These are phyloP conservation scores for Gryon sp. DNA, from an alignment of 1,140 invertebrate species.

Conservation along the genomic window DNA sequence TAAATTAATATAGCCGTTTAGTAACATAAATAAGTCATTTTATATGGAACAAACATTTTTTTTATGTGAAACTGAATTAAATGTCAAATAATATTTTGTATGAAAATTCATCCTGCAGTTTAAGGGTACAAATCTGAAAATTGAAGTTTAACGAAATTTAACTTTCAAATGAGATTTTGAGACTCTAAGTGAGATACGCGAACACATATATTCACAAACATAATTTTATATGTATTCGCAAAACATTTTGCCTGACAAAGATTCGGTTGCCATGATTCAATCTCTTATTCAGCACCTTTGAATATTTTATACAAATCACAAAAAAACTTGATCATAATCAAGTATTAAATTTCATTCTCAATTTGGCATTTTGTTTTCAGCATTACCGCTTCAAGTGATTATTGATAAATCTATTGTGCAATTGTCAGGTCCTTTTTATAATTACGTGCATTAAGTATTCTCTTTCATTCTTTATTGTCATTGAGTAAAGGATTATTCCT, in stretches of 20 bases:
- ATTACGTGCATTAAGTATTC: no score
- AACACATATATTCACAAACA: not conserved
- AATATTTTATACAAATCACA: conserved; percentile 18
- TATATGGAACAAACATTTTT: no score
- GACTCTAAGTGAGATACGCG: not conserved
- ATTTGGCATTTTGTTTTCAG: conserved; percentile 2
- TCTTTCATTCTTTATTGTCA: no score
- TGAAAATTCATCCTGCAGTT: conserved; percentile 39
- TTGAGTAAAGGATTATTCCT: no score
- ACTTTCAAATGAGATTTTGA: conserved; percentile 28
- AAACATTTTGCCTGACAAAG: conserved; percentile 12
- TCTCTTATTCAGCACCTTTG: conserved; percentile 24
- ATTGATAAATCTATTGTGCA: not conserved
- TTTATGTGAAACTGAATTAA: conserved; percentile 33
- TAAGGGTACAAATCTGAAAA: conserved; percentile 42
- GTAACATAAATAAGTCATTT: no score
- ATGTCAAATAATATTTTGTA: conserved; percentile 24
- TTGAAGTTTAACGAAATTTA: conserved; percentile 48
- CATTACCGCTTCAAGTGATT: conserved; percentile 11
- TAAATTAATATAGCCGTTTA: no score
- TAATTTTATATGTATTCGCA: not conserved
- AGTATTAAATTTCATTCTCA: conserved; percentile 14
- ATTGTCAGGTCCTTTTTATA: no score
- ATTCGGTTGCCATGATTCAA: conserved; percentile 24
- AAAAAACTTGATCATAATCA: conserved; percentile 14